Conservation (phyloP, 1,140 invertebrate species). For the Drosophila chauvacae region DNA sequence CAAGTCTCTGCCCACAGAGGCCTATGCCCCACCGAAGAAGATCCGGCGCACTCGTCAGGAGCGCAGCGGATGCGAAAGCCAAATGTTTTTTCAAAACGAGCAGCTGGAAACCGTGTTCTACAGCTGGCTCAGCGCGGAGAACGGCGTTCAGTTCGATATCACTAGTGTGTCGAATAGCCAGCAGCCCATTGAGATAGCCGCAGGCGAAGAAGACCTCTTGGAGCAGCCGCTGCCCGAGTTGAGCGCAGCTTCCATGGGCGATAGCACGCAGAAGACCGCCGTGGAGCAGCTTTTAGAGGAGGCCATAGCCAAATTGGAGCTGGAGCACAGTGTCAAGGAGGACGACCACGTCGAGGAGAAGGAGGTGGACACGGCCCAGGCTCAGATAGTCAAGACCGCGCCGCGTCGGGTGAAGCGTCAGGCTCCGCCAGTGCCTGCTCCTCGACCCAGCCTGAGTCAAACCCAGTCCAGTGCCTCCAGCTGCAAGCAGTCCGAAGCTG, state of each 20-base stretch:
- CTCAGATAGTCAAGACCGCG: conserved; percentile 18
- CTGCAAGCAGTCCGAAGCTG: conserved; percentile 69
- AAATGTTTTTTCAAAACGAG: conserved; percentile 74
- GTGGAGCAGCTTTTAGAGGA: conserved; percentile 73
- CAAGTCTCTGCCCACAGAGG: conserved; percentile 55
- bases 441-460: conserved; percentile 50
- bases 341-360: conserved; percentile 45
- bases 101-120: conserved; percentile 74
- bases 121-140: conserved; percentile 71
- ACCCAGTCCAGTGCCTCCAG: conserved; percentile 49
- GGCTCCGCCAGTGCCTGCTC: conserved; percentile 64
- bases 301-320: conserved; percentile 76
- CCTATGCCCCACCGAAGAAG: conserved; percentile 79
- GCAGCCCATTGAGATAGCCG: conserved; percentile 67
- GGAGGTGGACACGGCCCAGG: conserved; percentile 49
- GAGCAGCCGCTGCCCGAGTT: conserved; percentile 24
- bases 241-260: conserved; percentile 23
- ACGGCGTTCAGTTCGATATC: conserved; percentile 74
- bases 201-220: background rate
- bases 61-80: conserved; percentile 40
- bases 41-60: conserved; percentile 73
- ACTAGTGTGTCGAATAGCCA: conserved; percentile 45
- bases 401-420: conserved; percentile 51
- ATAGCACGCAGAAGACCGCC: conserved; percentile 60
- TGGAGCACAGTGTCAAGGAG: conserved; percentile 50